Percentiles rank a stretch among this genome's conserved stretches.
Conservation (phyloP, 2,888 invertebrate species). For the Macrosoma leucophasiata region DNA sequence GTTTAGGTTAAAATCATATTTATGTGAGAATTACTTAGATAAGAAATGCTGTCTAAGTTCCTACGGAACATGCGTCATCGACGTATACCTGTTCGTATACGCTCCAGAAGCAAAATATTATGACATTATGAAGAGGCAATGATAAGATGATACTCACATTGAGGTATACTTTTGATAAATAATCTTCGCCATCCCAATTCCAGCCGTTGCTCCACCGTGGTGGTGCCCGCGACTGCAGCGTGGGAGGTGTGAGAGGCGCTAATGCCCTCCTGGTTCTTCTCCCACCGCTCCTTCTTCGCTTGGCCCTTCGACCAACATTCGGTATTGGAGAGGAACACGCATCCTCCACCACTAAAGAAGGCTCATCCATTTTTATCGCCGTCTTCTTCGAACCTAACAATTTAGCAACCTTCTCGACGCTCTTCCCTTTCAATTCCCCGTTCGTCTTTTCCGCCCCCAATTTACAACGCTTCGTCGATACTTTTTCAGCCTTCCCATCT, state of each 20-base stretch:
- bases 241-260: constrained; percentile 27
- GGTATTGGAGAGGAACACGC: constrained; percentile 31
- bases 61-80: too few species aligned
- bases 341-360: constrained; percentile 52
- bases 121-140: not conserved
- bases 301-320: constrained; percentile 24
- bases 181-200: constrained; percentile 92
- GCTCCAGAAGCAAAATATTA: too few species aligned
- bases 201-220: constrained; percentile 92
- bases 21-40: too few species aligned
- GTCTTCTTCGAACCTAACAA: constrained; percentile 60
- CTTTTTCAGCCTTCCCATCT: constrained; percentile 24
- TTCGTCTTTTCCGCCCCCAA: constrained; percentile 33
- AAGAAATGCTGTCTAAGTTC: too few species aligned
- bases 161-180: constrained; percentile 88
- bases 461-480: constrained; percentile 44
- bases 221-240: constrained; percentile 39
- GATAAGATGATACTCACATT: constrained; percentile 79
- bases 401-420: constrained; percentile 62
- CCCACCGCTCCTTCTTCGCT: constrained; percentile 35
- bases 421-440: constrained; percentile 53
- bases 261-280: constrained; percentile 32
- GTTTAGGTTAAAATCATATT: too few species aligned
- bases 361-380: constrained; percentile 61
- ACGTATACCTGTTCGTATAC: too few species aligned